phyloP scores from a whole-genome alignment of 2,888 invertebrate genomes.

The Tenodera sinensis region DNA sequence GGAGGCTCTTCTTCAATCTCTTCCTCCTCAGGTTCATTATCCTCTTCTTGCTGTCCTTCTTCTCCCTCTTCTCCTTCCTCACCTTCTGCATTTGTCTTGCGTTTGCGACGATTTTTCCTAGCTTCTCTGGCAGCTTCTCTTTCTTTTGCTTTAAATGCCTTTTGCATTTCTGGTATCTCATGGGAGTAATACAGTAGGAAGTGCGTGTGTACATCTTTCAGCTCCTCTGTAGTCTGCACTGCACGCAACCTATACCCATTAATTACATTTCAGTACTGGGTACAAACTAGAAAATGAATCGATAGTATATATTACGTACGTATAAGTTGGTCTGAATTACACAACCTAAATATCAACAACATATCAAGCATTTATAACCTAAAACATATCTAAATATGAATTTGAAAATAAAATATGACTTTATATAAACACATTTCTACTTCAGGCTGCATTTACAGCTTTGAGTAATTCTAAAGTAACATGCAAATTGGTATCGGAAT shows the following conservation, averaged over 20 bases:
- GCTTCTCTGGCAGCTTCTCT: slow-evolving; percentile 58
- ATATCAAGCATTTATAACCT: too few relatives aligned
- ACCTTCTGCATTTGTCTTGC: slow-evolving; percentile 38
- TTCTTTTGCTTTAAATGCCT: slow-evolving; percentile 63
- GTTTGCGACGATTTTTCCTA: slow-evolving; percentile 42
- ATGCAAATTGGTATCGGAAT: too few relatives aligned
- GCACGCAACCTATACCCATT: slow-evolving; percentile 53
- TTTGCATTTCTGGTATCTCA: slow-evolving; percentile 80
- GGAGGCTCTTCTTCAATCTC: slow-evolving; percentile 48
- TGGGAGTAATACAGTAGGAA: slow-evolving; percentile 89
- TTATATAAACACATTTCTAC: too few relatives aligned
- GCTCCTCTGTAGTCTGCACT: slow-evolving; percentile 83
- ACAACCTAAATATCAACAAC: too few relatives aligned
- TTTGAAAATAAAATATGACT: too few relatives aligned
- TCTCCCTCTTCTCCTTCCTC: slow-evolving; percentile 47
- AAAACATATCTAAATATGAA: too few relatives aligned
- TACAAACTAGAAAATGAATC: too few relatives aligned
- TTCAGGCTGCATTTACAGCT: too few relatives aligned
- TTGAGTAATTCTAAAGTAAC: too few relatives aligned
- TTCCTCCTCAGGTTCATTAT: slow-evolving; percentile 53
- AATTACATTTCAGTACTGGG: not conserved
- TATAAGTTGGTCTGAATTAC: too few relatives aligned
- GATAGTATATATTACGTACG: too few relatives aligned
- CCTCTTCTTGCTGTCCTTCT: slow-evolving; percentile 60
- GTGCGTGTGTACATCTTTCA: slow-evolving; percentile 90